Percentiles rank a stretch among this genome's conserved stretches.
Evolutionary conservation across 2,888 invertebrate species (phyloP).

Genomic region (Brenthis hecate): DNA sequence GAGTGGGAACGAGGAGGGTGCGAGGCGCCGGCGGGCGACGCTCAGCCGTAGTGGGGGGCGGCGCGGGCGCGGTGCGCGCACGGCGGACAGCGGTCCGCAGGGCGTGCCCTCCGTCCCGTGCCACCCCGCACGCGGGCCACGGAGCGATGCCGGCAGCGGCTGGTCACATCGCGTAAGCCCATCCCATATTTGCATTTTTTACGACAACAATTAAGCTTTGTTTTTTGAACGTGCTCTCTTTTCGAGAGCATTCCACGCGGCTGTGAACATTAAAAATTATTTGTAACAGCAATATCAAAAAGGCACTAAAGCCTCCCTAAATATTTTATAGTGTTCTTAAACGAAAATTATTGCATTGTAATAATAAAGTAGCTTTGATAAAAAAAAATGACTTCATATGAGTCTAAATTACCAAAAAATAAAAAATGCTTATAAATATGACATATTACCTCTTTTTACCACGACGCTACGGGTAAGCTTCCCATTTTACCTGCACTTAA

Average conservation of each 20-base stretch:
- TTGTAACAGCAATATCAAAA: constrained; percentile 51
- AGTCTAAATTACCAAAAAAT: neutral
- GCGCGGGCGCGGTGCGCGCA: constrained; percentile 71
- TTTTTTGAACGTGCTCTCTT: constrained; percentile 60
- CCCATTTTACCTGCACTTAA: constrained; percentile 2
- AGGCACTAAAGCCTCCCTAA: constrained; percentile 36
- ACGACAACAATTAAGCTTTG: constrained; percentile 83
- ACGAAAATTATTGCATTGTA: neutral
- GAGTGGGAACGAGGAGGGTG: constrained; percentile 40
- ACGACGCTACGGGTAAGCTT: neutral
- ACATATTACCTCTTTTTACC: constrained; percentile 1
- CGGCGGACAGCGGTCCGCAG: constrained; percentile 52
- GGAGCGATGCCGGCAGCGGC: constrained; percentile 80
- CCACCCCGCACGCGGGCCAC: constrained; percentile 67
- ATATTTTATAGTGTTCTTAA: neutral
- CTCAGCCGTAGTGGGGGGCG: constrained; percentile 70
- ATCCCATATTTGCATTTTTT: constrained; percentile 83
- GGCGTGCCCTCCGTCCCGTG: constrained; percentile 73
- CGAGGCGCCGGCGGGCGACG: constrained; percentile 68
- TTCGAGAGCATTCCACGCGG: constrained; percentile 72
- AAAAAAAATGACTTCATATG: too few relatives aligned
- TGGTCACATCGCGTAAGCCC: constrained; percentile 89
- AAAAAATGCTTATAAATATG: neutral
- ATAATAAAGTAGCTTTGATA: too few relatives aligned
- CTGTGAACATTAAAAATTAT: constrained; percentile 80